Evolutionary conservation across 2,113 vertebrate genomes (phyloP).

Genomic region (Coptodon rendalli): DNA sequence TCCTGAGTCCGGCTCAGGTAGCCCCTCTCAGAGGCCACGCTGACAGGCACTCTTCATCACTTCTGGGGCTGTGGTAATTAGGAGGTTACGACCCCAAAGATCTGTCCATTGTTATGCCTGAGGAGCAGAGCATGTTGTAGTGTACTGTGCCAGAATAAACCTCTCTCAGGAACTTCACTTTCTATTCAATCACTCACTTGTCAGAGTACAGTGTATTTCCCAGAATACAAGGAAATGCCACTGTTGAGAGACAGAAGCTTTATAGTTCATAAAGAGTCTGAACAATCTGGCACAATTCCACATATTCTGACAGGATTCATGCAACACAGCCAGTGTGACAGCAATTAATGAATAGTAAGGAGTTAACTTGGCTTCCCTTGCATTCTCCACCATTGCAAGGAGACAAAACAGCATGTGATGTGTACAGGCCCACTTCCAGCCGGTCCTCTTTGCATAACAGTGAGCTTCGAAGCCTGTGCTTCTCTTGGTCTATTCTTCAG

Average conservation of each 20-base stretch:
- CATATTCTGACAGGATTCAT: constrained; percentile 10
- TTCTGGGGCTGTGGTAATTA: constrained; percentile 46
- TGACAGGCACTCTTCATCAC: constrained; percentile 56
- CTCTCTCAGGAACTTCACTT: constrained; percentile 65
- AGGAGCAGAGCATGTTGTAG: constrained; percentile 33
- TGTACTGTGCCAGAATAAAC: constrained; percentile 58
- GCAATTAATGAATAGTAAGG: constrained; percentile 36
- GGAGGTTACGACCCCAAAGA: constrained; percentile 55
- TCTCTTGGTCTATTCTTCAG: constrained; percentile 12
- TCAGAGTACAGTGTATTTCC: constrained; percentile 36
- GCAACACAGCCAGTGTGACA: background rate
- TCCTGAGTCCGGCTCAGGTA: constrained; percentile 48
- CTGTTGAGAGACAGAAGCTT: constrained; percentile 43
- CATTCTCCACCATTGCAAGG: constrained; percentile 10
- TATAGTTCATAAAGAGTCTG: constrained; percentile 17
- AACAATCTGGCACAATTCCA: constrained; percentile 2
- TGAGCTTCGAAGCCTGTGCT: constrained; percentile 10
- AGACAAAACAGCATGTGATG: constrained; percentile 45
- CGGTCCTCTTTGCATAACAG: constrained; percentile 36
- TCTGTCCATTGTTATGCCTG: constrained; percentile 46
- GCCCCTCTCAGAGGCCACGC: constrained; percentile 26
- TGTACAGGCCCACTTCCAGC: constrained; percentile 28
- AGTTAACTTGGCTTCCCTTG: constrained; percentile 35
- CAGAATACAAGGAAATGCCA: constrained; percentile 65
- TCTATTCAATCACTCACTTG: constrained; percentile 41